A percentile compares a stretch with the other conserved stretches of the same genome.
Evolutionary conservation across 1,140 invertebrate species (phyloP).

Genomic region (Euwallacea similis): DNA sequence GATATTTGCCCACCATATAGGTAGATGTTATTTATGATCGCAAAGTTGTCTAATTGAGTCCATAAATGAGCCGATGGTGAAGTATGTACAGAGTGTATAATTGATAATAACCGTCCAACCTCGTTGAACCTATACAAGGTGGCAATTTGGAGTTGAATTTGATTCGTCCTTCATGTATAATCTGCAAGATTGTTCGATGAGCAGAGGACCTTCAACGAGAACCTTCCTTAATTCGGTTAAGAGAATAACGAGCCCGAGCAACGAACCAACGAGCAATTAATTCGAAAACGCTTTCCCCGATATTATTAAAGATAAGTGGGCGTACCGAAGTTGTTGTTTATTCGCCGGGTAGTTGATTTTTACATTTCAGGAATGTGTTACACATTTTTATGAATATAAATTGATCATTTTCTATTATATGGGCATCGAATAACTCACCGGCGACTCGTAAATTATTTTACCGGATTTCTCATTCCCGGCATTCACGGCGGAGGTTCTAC

Average conservation of each 20-base stretch:
- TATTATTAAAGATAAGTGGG: conserved; percentile 53
- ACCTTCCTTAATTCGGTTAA: conserved; percentile 15
- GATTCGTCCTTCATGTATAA: too few species aligned
- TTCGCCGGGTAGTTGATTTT: conserved; percentile 24
- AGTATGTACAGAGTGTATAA: too few species aligned
- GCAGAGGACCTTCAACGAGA: not conserved
- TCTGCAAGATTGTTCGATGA: too few species aligned
- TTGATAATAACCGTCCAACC: too few species aligned
- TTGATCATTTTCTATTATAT: conserved; percentile 37
- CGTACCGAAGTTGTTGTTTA: conserved; percentile 32
- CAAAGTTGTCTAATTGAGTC: too few species aligned
- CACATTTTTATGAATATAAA: conserved; percentile 39
- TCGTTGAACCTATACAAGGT: too few species aligned
- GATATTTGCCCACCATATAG: too few species aligned
- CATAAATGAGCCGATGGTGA: too few species aligned
- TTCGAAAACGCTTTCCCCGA: conserved; percentile 52
- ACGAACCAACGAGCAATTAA: conserved; percentile 50
- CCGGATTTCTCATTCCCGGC: conserved; percentile 8
- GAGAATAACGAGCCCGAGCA: conserved; percentile 45
- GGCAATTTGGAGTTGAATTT: too few species aligned
- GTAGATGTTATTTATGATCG: too few species aligned
- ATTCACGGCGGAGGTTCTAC: conserved; percentile 1
- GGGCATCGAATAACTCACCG: conserved; percentile 29
- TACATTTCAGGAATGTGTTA: conserved; percentile 35
- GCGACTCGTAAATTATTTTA: conserved; percentile 21